Evolutionary conservation across 2,888 invertebrate genomes (phyloP), one percentile per base, ranked within the genome.

Genomic region (Pristionchus maxplancki): DNA sequence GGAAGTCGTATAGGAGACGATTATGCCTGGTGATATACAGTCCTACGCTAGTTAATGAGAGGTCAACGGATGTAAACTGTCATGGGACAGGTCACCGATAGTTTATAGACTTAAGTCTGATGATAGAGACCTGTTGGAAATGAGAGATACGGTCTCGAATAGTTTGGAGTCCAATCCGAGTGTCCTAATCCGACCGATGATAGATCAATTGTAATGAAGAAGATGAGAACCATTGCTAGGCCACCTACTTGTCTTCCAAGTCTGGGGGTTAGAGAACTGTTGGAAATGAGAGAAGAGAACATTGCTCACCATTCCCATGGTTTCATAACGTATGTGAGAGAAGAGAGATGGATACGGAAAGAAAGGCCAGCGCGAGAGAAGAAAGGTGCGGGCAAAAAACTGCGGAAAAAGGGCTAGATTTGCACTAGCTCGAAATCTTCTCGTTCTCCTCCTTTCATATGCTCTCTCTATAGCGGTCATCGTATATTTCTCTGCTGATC

Each of bases 11-110:
- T 58, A 58, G 58, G 20, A 50, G 67, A 24, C 1, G 78, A 78
- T 78, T 78, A 78, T 78, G n/a, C 48, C 78, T 24, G n/a, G 28
- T n/a, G 9, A 17, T 71, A 71, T 71, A 78, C 78, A 48, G 78
- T 40, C n/a, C 48, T 17, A n/a, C 28, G 3, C n/a, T n/a, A 48
- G 78, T 78, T 78, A 78, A 78, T 78, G 78, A 34, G 31, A 34
- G 31, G 67, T 31, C 67, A 34, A 0, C 67, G 67, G 67, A 34
- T 67, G 31, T 67, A 31, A 67, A 34, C 31, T 6, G 34, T 13
- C 8, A 15, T 34, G 64, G 3, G 64, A 17, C 5, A 58, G 58
- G 17, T 58, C n/a, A 6, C n/a, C 17, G 58, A 28, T 4, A 31
- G 31, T 34, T 67, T 34, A 64, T 28, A 28, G 64, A n/a, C n/a